Evolutionary conservation across 1,140 invertebrate species (phyloP), one percentile per base, ranked within the genome.

Genomic region (Zaprionus lachaisei): DNA sequence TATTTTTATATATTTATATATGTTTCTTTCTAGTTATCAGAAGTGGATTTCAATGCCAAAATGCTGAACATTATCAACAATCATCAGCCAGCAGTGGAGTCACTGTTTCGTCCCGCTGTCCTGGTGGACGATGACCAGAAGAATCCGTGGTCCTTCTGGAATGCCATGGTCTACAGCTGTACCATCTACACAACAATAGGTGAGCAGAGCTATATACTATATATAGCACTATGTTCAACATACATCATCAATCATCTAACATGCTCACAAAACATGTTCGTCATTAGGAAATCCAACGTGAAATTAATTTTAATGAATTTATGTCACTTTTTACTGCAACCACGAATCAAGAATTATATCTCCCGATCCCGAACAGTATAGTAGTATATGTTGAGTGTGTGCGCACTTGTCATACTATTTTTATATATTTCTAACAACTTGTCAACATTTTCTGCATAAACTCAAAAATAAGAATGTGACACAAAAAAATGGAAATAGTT

Each of bases 101-200:
- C 83, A 0, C 69, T 92, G 2, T 28, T 92, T 5, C 66, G 81
- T 9, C 71, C 56, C 9, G 68, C 72, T 7, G 34, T 80, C 9
- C 69, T 79, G 0, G 37, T 68, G n/a, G 22, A 83, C 26, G 72
- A 61, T n/a, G 2, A 3, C 47, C 4, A 70, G n/a, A 31, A 66
- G n/a, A 94, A 94, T 78, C 94, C 95, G 0, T 99, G 98, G 98
- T 95, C 96, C 14, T 98, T 98, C 92, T 97, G 96, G 96, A 98
- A 98, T 83, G 95, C 98, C 1, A 95, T 99, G 79, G 98, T 98
- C 91, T 99, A 97, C 91, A 97, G 97, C 71, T 96, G 97, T 44
- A 99, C 98, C 7, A 96, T 99, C 79, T 98, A 97, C 85, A 99
- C 98, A 1, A 99, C 98, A 4, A 99, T 99, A 83, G 98, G 98